A percentile compares a stretch with the other conserved stretches of the same genome.
Evolutionary conservation across 2,113 vertebrate species (phyloP).

Genomic region (Colossoma macropomum): DNA sequence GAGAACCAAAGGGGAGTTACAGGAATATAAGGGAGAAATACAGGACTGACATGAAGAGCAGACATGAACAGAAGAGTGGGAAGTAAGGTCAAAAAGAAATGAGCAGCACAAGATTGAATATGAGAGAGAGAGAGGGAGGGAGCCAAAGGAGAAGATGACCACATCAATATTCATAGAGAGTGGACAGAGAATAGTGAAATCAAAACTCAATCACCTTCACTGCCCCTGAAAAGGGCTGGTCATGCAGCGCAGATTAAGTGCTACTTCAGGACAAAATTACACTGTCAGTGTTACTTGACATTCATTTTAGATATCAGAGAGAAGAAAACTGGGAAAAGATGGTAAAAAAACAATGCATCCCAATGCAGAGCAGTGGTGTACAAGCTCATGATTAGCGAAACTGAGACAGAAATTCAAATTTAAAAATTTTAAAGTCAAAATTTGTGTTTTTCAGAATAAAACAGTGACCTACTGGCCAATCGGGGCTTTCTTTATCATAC

Average conservation of each 20-base stretch:
- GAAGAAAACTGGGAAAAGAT: neutral
- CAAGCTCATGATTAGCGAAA: no score
- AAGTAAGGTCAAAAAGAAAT: no score
- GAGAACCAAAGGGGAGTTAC: no score
- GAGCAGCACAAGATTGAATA: neutral
- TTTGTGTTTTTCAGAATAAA: neutral
- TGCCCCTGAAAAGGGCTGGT: neutral
- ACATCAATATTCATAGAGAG: slow-evolving; percentile 20
- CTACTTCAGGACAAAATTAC: neutral
- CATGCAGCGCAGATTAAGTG: neutral
- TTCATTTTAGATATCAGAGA: neutral
- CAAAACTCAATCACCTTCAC: slow-evolving; percentile 6
- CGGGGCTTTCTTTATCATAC: neutral
- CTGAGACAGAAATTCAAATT: neutral
- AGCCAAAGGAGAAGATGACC: slow-evolving; percentile 23
- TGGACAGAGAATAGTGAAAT: slow-evolving; percentile 1
- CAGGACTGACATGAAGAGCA: no score
- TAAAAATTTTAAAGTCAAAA: no score
- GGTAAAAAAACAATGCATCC: neutral
- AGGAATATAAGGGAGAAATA: no score
- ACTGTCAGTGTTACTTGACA: neutral
- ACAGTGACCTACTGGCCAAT: neutral
- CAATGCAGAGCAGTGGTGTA: neutral
- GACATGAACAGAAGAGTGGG: no score
- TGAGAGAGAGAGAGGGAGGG: neutral